Conservation (phyloP, 2,888 invertebrate species). For the Zeuzera pyrina region DNA sequence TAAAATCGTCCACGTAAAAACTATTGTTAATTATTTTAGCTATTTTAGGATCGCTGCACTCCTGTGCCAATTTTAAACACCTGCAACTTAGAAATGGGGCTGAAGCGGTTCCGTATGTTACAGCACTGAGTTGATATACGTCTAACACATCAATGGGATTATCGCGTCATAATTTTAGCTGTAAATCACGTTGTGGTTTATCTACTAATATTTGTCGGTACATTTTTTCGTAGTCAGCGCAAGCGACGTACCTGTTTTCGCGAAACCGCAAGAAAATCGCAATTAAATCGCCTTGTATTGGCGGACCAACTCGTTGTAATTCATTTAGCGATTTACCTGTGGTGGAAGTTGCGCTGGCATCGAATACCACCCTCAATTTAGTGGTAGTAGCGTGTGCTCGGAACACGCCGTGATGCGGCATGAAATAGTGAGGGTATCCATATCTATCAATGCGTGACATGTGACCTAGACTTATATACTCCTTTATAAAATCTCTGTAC, state of each 20-base stretch:
- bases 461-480: constrained; percentile 13
- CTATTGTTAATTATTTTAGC: constrained; percentile 17
- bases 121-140: constrained; percentile 20
- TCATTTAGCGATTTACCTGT: constrained; percentile 15
- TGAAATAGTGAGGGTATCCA: constrained; percentile 8
- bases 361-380: constrained; percentile 10
- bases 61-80: constrained; percentile 23
- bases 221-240: constrained; percentile 20
- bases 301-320: constrained; percentile 14
- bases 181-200: constrained; percentile 1
- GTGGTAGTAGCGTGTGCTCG: constrained; percentile 10
- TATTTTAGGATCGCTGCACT: constrained; percentile 18
- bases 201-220: too few relatives aligned
- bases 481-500: constrained; percentile 14
- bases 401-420: constrained; percentile 15
- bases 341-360: constrained; percentile 10
- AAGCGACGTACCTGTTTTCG: constrained; percentile 14
- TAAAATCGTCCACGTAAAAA: constrained; percentile 21
- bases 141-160: constrained; percentile 14
- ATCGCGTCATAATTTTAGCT: constrained; percentile 22
- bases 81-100: constrained; percentile 25
- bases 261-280: constrained; percentile 19
- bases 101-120: constrained; percentile 23
- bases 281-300: constrained; percentile 18
- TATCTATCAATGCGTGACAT: constrained; percentile 8